Conservation (phyloP, 2,888 invertebrate genomes). For the Chymomyza amoena region DNA sequence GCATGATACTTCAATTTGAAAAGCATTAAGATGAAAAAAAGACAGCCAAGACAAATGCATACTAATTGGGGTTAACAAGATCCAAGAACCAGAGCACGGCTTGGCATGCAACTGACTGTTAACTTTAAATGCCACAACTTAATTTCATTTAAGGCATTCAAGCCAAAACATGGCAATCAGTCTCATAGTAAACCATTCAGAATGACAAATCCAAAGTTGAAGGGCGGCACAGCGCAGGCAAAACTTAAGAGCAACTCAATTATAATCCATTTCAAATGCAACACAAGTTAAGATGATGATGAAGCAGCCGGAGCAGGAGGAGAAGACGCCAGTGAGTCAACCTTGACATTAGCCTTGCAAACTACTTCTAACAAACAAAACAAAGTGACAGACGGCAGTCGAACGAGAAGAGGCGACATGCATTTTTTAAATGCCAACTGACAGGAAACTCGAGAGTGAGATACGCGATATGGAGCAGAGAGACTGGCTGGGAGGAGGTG, state of each 20-base stretch:
- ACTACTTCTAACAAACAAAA: conserved; percentile 45
- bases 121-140: conserved; percentile 7
- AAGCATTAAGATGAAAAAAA: background rate
- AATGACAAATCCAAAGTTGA: conserved; percentile 2
- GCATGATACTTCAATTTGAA: background rate
- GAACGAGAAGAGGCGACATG: conserved; percentile 4
- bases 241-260: conserved; percentile 37
- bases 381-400: conserved; percentile 11
- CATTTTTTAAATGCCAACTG: conserved; percentile 10
- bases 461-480: background rate
- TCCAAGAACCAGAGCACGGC: background rate
- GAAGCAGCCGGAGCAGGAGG: background rate
- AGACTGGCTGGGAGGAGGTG: background rate
- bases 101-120: background rate
- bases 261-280: conserved; percentile 60
- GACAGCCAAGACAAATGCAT: conserved; percentile 44
- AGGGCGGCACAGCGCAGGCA: background rate
- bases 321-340: conserved; percentile 32
- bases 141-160: background rate
- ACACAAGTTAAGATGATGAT: background rate
- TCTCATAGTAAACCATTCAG: background rate
- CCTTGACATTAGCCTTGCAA: conserved; percentile 64
- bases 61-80: conserved; percentile 66
- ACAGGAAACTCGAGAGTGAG: background rate
- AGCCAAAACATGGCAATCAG: background rate